Evolutionary conservation across 2,888 invertebrate species (phyloP).

Genomic region (Tenthredo livida): DNA sequence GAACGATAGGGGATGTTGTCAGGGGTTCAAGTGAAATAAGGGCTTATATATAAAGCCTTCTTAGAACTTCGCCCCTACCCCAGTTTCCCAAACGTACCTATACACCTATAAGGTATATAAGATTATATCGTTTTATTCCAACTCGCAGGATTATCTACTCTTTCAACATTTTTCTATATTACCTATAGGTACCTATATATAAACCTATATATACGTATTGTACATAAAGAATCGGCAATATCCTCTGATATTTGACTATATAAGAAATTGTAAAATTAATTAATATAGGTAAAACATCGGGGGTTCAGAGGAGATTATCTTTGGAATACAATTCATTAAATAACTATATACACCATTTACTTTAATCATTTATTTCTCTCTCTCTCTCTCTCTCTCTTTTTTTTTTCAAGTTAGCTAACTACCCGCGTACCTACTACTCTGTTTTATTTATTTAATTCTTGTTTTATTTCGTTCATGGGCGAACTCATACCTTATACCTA

Average conservation of each 20-base stretch:
- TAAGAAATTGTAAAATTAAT: no score
- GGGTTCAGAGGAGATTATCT: no score
- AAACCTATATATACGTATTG: no score
- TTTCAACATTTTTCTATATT: slow-evolving; percentile 14
- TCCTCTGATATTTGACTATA: neutral
- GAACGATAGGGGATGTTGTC: slow-evolving; percentile 60
- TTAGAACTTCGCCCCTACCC: slow-evolving; percentile 51
- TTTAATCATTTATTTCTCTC: neutral
- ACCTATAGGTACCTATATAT: no score
- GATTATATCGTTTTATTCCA: slow-evolving; percentile 56
- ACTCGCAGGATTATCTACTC: slow-evolving; percentile 19
- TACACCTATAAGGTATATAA: slow-evolving; percentile 42
- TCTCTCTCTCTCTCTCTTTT: neutral
- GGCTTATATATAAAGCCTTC: slow-evolving; percentile 52
- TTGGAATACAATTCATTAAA: no score
- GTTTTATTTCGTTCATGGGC: neutral
- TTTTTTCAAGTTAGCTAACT: neutral
- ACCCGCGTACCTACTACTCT: neutral
- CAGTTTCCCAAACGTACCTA: slow-evolving; percentile 31
- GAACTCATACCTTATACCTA: neutral
- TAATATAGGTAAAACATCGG: no score
- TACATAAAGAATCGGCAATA: neutral
- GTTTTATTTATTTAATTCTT: neutral
- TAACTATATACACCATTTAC: neutral
- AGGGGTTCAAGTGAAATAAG: slow-evolving; percentile 59